These are phyloP conservation scores for Pachydiplax longipennis DNA, from an alignment of 2,888 invertebrate species.

Conservation along the genomic window DNA sequence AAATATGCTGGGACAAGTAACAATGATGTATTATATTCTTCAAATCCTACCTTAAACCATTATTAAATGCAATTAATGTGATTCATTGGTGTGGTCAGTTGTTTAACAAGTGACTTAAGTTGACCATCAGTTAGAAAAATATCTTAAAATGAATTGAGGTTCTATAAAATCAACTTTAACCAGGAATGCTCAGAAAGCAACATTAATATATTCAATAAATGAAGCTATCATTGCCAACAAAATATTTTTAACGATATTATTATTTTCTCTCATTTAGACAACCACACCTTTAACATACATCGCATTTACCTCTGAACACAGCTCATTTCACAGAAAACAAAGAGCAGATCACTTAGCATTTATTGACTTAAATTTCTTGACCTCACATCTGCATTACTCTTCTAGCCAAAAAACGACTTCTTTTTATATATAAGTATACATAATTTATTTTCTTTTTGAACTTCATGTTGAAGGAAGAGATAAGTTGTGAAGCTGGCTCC, in stretches of 20 bases:
- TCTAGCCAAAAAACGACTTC: not conserved
- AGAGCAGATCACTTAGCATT: conserved; percentile 40
- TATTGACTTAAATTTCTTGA: conserved; percentile 35
- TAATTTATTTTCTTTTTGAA: not conserved
- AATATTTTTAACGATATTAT: not conserved
- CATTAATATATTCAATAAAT: not conserved
- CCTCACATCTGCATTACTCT: conserved; percentile 10
- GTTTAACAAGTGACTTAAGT: not conserved
- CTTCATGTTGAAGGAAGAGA: conserved; percentile 38
- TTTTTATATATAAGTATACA: not conserved
- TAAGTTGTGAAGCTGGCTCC: conserved; percentile 16
- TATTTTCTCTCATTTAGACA: conserved; percentile 4
- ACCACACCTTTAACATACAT: conserved; percentile 25
- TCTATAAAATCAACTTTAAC: not conserved
- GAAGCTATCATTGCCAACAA: conserved; percentile 4
- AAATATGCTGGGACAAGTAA: conserved; percentile 1
- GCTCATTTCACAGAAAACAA: conserved; percentile 35
- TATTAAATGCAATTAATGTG: not conserved
- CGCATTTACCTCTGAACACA: conserved; percentile 27
- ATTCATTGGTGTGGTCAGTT: not conserved
- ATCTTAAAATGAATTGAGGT: not conserved
- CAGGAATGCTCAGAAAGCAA: not conserved
- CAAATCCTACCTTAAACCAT: not conserved
- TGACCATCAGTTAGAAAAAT: not conserved
- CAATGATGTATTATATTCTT: not conserved